Base-by-base conservation (phyloP, 2,113 vertebrate genomes). In the Bos javanicus region DNA sequence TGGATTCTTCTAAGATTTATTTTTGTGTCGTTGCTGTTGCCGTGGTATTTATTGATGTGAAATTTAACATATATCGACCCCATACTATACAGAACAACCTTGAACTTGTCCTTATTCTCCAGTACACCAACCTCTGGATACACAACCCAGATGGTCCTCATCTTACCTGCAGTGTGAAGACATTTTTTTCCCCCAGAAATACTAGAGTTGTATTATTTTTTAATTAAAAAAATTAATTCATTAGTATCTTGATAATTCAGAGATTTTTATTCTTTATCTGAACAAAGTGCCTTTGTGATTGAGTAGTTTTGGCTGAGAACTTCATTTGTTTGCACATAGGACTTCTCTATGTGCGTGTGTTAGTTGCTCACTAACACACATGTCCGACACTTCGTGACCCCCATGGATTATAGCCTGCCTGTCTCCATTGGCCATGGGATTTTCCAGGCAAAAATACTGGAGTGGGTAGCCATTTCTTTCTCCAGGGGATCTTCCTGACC, bases 131-230 rank as follows among this genome's bases (percentile, higher is more conserved):
- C 5, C 39, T 83, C 67, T 64, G 60, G 30, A 4, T 17, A 28
- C 10, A 54, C 2, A n/a, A 0, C 25, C 12, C 56, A 30, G 43
- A 17, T 50, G 17, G 26, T 39, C 1, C 64, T 50, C 1, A 1
- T 21, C 9, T 50, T 3, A 30, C 46, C n/a, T 48, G 28, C 8
- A 9, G 33, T 6, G 10, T 2, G 36, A 48, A 93, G 57, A 39
- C 10, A 46, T 8, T 14, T 39, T 56, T 57, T 36, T 7, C 10
- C 6, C 5, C 0, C 19, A 87, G 74, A 91, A 78, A 81, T 60
- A 59, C 33, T 64, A 87, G 16, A 16, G 23, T 67, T 64, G 26
- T 30, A 21, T 67, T 78, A 56, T 39, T 39, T 82, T 78, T 84
- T 89, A 21, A 76, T 90, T 54, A 36, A 82, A 95, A 82, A 93